Evolutionary conservation across 2,113 vertebrate genomes (phyloP).

Genomic region (Brachyhypopomus gauderio): DNA sequence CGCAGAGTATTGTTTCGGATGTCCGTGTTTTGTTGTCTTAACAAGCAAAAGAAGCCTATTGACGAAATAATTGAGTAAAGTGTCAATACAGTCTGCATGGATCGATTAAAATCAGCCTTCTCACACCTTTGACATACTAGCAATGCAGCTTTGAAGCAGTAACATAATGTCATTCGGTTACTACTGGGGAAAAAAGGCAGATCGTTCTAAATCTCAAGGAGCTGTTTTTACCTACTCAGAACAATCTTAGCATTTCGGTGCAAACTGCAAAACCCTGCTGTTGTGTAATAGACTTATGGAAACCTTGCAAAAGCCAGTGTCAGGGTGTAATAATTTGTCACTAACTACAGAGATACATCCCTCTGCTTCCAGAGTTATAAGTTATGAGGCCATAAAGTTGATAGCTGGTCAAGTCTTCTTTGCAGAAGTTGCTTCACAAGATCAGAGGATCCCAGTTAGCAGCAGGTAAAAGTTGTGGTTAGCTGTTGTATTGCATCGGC

Average conservation of each 20-base stretch:
- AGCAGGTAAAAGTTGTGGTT: slow-evolving; percentile 36
- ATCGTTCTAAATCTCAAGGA: neutral
- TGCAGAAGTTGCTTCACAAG: slow-evolving; percentile 37
- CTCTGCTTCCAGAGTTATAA: neutral
- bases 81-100: slow-evolving; percentile 30
- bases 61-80: slow-evolving; percentile 25
- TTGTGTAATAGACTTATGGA: too few species aligned
- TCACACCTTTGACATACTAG: neutral
- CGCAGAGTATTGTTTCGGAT: slow-evolving; percentile 19
- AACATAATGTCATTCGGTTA: neutral
- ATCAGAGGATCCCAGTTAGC: slow-evolving; percentile 56
- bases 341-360: neutral
- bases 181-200: neutral
- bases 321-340: neutral
- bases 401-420: slow-evolving; percentile 8
- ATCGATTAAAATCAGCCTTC: slow-evolving; percentile 38
- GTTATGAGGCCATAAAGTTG: neutral
- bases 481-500: slow-evolving; percentile 44
- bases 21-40: slow-evolving; percentile 3
- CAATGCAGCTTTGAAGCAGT: neutral
- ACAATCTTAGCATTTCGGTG: neutral
- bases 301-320: neutral
- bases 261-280: neutral
- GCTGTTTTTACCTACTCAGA: neutral
- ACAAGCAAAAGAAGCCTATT: slow-evolving; percentile 13